Evolutionary conservation across 2,797 vertebrate genomes (phyloP).

Genomic region (Galago senegalensis): DNA sequence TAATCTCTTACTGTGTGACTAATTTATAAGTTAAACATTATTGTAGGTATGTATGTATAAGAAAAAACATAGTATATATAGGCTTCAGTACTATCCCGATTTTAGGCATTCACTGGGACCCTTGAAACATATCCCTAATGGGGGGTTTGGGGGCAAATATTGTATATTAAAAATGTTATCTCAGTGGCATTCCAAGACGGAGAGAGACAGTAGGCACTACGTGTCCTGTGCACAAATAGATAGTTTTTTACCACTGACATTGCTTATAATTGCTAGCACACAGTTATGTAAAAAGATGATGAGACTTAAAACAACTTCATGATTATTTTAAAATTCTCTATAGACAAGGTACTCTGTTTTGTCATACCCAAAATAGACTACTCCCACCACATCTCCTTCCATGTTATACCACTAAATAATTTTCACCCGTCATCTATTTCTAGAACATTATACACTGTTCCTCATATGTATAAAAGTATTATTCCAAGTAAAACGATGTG

Average conservation of each 20-base stretch:
- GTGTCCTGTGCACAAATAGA: not conserved
- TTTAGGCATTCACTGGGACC: not conserved
- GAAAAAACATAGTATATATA: not conserved
- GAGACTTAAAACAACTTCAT: not conserved
- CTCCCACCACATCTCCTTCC: not conserved
- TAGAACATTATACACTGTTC: not conserved
- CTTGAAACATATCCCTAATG: not conserved
- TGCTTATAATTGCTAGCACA: not conserved
- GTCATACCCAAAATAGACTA: not conserved
- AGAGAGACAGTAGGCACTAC: not conserved
- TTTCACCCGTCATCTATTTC: not conserved
- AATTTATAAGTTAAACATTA: not conserved
- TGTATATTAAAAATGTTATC: not conserved
- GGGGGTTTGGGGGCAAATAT: not conserved
- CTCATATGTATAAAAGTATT: not conserved
- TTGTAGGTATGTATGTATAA: not conserved
- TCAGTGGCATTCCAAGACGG: not conserved
- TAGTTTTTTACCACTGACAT: not conserved
- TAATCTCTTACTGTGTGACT: not conserved
- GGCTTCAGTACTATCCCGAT: not conserved
- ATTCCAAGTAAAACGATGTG: not conserved
- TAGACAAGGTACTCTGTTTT: not conserved
- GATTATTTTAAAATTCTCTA: not conserved
- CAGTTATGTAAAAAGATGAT: not conserved
- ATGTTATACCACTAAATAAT: not conserved